Percentiles rank a stretch among this genome's conserved stretches.
These are phyloP conservation scores for Zeugodacus cucurbitae DNA, from an alignment of 1,140 invertebrate genomes.

Conservation along the genomic window DNA sequence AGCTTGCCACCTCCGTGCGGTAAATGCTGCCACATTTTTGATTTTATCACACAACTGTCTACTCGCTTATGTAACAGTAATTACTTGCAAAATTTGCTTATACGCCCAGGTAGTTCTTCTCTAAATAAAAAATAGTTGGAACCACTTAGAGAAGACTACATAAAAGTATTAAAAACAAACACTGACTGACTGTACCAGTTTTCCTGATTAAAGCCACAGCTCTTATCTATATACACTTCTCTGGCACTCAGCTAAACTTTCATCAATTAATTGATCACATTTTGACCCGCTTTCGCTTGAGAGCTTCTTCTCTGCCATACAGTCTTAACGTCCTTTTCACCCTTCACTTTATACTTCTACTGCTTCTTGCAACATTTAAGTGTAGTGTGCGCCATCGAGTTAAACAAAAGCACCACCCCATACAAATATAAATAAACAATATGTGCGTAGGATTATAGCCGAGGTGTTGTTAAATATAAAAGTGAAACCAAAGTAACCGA, in stretches of 20 bases:
- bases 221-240: too few species aligned
- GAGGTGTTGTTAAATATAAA: conserved; percentile 20
- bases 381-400: not conserved
- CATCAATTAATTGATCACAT: not conserved
- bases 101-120: too few species aligned
- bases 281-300: not conserved
- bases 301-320: not conserved
- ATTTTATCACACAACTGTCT: too few species aligned
- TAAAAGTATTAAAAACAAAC: too few species aligned
- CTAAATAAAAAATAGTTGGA: too few species aligned
- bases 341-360: not conserved
- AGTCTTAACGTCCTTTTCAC: not conserved
- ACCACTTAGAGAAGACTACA: too few species aligned
- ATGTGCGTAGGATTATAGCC: not conserved
- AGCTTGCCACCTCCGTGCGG: too few species aligned
- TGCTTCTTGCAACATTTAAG: not conserved
- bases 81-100: too few species aligned
- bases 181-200: not conserved
- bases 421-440: not conserved
- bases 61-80: too few species aligned
- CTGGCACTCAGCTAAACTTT: too few species aligned
- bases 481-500: conserved; percentile 20
- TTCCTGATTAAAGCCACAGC: not conserved
- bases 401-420: not conserved
- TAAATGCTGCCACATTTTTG: too few species aligned